phyloP scores from a whole-genome alignment of 2,113 vertebrate species.

The Hylia prasina region DNA sequence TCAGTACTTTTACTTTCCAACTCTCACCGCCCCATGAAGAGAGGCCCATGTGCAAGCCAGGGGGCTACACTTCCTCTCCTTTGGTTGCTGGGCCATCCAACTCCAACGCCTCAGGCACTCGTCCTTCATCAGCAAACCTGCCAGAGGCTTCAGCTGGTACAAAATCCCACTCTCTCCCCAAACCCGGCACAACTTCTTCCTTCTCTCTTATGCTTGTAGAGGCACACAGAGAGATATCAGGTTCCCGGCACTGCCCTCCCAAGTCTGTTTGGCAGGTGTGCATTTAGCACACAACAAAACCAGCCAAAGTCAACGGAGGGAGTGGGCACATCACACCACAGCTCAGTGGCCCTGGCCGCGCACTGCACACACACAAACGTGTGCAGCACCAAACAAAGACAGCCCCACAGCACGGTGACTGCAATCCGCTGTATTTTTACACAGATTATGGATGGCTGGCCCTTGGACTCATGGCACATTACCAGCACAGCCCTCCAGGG shows the following conservation, averaged over 20 bases:
- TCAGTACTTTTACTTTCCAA: neutral
- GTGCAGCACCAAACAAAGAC: neutral
- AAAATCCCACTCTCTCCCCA: neutral
- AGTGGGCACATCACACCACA: neutral
- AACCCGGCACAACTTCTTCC: neutral
- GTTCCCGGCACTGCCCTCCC: neutral
- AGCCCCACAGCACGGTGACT: neutral
- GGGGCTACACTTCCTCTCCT: neutral
- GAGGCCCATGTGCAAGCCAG: neutral
- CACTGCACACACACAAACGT: rapidly evolving
- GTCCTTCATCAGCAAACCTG: neutral
- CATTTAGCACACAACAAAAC: neutral
- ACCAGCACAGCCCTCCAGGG: constrained; percentile 49
- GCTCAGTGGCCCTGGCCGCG: neutral
- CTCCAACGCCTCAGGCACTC: rapidly evolving
- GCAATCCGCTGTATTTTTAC: constrained; percentile 3
- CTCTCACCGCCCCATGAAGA: rapidly evolving
- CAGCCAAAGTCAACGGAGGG: neutral
- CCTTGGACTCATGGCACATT: constrained; percentile 47
- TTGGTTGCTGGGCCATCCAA: neutral
- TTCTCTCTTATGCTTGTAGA: neutral
- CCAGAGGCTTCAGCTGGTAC: neutral
- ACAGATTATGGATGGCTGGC: constrained; percentile 52
- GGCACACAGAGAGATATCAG: neutral
- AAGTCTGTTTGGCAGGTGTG: neutral